phyloP scores from a whole-genome alignment of 2,797 vertebrate genomes.

The Lophius americanus region DNA sequence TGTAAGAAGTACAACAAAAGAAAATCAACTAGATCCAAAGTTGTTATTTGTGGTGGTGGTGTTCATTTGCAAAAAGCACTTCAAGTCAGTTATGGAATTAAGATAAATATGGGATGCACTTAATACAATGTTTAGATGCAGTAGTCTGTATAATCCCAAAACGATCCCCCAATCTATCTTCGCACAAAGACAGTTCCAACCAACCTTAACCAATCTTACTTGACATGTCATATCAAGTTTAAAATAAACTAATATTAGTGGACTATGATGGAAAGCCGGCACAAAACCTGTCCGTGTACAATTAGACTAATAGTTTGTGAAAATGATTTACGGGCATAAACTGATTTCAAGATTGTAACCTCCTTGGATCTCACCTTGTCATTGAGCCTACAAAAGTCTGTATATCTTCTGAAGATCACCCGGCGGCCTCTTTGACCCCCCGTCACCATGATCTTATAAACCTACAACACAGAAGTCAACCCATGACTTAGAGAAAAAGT shows the following conservation, averaged over 20 bases:
- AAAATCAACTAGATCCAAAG: too few species aligned
- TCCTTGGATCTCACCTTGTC: constrained; percentile 47
- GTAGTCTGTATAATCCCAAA: too few species aligned
- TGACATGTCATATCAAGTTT: too few species aligned
- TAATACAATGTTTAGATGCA: too few species aligned
- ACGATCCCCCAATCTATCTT: too few species aligned
- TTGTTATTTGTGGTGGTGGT: too few species aligned
- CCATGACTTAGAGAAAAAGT: neutral
- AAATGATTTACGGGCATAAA: neutral
- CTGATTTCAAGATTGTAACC: neutral
- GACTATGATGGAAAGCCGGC: neutral
- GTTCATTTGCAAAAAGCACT: too few species aligned
- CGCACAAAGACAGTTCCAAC: too few species aligned
- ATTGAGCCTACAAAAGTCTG: constrained; percentile 61
- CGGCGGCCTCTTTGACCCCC: constrained; percentile 56
- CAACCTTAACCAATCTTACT: too few species aligned
- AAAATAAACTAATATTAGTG: neutral
- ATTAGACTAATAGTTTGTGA: neutral
- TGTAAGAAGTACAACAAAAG: too few species aligned
- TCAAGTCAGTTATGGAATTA: too few species aligned
- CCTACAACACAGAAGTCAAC: constrained; percentile 39
- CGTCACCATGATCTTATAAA: constrained; percentile 74
- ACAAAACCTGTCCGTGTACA: neutral
- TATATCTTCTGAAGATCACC: constrained; percentile 73
- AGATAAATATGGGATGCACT: too few species aligned